phyloP scores from a whole-genome alignment of 1,140 invertebrate genomes.

The Leptinotarsa defecta region DNA sequence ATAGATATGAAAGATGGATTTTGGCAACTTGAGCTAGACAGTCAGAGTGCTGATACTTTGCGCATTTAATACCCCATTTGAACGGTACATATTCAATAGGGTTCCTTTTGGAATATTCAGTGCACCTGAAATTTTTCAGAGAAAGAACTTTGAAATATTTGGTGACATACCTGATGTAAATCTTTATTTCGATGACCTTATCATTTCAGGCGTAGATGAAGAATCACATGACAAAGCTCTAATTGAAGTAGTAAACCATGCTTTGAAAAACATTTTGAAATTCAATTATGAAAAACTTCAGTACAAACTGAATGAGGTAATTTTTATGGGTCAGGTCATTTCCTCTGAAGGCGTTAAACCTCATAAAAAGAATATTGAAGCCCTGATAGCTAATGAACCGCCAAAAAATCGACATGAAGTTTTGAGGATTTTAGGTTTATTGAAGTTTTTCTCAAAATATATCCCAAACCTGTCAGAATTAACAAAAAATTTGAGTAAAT shows the following conservation, averaged over 20 bases:
- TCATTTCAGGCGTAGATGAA: constrained; percentile 42
- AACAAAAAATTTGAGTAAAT: no score
- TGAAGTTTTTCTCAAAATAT: no score
- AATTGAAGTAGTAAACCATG: constrained; percentile 46
- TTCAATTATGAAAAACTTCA: constrained; percentile 52
- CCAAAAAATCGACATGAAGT: constrained; percentile 46
- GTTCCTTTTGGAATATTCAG: constrained; percentile 51
- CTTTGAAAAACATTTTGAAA: constrained; percentile 48
- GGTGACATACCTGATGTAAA: constrained; percentile 49
- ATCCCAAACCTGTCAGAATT: no score
- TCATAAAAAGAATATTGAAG: constrained; percentile 38
- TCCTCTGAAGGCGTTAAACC: constrained; percentile 45
- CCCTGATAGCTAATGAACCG: constrained; percentile 33
- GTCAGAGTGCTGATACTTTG: constrained; percentile 49
- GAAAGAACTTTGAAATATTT: constrained; percentile 49
- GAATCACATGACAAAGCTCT: constrained; percentile 52
- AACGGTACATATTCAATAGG: constrained; percentile 36
- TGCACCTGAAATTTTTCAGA: constrained; percentile 55
- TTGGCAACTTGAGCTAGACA: constrained; percentile 55
- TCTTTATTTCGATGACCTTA: constrained; percentile 55
- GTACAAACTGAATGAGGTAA: constrained; percentile 47
- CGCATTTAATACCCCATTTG: constrained; percentile 56
- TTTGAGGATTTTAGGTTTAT: constrained; percentile 46
- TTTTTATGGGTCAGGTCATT: constrained; percentile 53
- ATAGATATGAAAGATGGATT: constrained; percentile 56